phyloP scores from a whole-genome alignment of 53 echinoderm and acorn worm genomes.

The Echinarachnius parma region DNA sequence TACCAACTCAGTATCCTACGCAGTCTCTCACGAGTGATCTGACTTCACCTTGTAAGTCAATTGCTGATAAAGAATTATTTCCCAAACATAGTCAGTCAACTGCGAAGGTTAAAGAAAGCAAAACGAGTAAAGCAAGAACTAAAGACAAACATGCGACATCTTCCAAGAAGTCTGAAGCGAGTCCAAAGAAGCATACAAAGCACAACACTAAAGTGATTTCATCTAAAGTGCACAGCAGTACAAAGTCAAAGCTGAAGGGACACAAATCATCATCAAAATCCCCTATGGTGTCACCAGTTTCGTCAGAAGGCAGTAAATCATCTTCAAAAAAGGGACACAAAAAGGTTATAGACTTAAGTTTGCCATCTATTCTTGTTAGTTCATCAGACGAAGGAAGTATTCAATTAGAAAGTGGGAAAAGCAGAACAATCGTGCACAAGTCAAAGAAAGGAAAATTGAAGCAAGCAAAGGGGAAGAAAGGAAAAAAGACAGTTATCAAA shows the following conservation, averaged over 20 bases:
- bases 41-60: slow-evolving; percentile 1
- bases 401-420: slow-evolving; percentile 6
- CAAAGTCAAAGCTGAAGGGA: slow-evolving; percentile 16
- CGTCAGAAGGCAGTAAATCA: slow-evolving; percentile 28
- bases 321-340: slow-evolving; percentile 17
- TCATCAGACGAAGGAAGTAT: slow-evolving; percentile 25
- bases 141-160: slow-evolving; percentile 23
- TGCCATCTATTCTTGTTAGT: not conserved
- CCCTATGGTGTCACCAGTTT: slow-evolving; percentile 32
- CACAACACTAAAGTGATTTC: slow-evolving; percentile 34
- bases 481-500: slow-evolving; percentile 30
- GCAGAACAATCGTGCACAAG: slow-evolving; percentile 21
- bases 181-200: slow-evolving; percentile 49
- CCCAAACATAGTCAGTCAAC: slow-evolving; percentile 6
- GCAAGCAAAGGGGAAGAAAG: slow-evolving; percentile 55
- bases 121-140: slow-evolving; percentile 34
- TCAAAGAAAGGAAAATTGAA: slow-evolving; percentile 57
- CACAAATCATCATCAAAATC: slow-evolving; percentile 30
- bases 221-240: slow-evolving; percentile 4
- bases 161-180: slow-evolving; percentile 34
- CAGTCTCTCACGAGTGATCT: not conserved
- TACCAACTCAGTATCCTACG: slow-evolving; percentile 33
- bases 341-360: slow-evolving; percentile 12
- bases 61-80: not conserved
- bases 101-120: slow-evolving; percentile 30